Evolutionary conservation across 2,888 invertebrate genomes (phyloP), one percentile per base, ranked within the genome.

Genomic region (Criorhina ranunculi): DNA sequence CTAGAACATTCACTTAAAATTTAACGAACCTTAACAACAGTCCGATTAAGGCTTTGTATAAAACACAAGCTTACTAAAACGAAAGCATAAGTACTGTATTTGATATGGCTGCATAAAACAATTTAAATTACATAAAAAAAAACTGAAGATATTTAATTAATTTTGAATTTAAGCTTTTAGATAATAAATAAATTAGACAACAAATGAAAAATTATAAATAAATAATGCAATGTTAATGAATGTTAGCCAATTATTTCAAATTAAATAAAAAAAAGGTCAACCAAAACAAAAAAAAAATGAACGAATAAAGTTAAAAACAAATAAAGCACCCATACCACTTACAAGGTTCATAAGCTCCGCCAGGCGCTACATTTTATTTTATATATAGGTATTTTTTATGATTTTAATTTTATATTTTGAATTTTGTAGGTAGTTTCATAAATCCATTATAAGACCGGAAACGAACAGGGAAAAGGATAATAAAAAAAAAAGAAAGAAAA

Each of bases 241-340:
- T 69, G 78, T 83, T 86, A 86, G 78, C 82, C 86, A 86, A 86
- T 83, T 49, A 11, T 59, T 55, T n/a, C 9, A 37, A 33, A 67
- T 9, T 15, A 2, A 19, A 57, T 60, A 51, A 19, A 19, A 57
- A 59, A 37, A 40, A 53, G 17, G 35, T 24, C 24, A 24, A 24
- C 24, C 24, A 81, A 29, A 49, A 64, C 46, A 75, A 79, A 49
- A 80, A 64, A 64, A 87, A 62, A 64, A 77, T 67, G 79, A 89
- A 70, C 59, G 60, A 86, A 86, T 55, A 86, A n/a, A 51, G 55
- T 81, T 67, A 67, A 69, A 15, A 59, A 89, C 90, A 90, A 90
- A 89, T 89, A 90, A 92, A 92, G 90, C 91, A 90, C 91, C 91
- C 91, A 92, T 91, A 92, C 91, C 91, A 92, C 92, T 92, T 92